Evolutionary conservation across 35 echinoderm and acorn worm genomes (phyloP), one percentile per base, ranked within the genome.

Genomic region (Nesometra sesokonis): DNA sequence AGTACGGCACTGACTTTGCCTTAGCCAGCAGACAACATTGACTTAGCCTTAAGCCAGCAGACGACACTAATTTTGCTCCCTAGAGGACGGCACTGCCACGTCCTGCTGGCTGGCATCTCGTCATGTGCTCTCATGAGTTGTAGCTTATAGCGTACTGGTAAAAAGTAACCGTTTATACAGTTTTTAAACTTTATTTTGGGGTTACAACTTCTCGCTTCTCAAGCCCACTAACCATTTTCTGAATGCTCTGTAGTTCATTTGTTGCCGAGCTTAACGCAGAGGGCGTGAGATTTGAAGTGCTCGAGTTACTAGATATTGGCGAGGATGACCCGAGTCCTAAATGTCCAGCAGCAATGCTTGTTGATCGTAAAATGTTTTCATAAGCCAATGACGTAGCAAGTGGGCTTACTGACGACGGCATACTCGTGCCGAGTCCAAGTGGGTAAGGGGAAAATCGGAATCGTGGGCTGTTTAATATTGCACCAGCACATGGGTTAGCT

Each of bases 161-260:
- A 35, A 83, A 38, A 11, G 81, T 30, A 36, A 32, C 34, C 81
- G 38, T 17, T 83, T 38, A 38, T 11, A 38, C 38, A 21, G 15
- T 30, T 67, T 9, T 67, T 37, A 11, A 83, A 38, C 11, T 37
- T 37, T 83, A 83, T 80, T 83, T 35, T 83, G 34, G 34, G 38
- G 34, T 83, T 83, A 83, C 37, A 35, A 83, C 81, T 83, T 83
- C 34, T 13, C 81, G 81, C 77, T 99, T 93, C 27, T 99, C 96
- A 31, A 99, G 86, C 77, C 92, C 90, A 77, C 92, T 94, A 30
- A 94, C 96, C 89, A 94, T 92, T 82, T 88, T 99, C 78, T 94
- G 96, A 85, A 99, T 99, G 87, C 77, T 99, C 83, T 99, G 96
- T 15, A 99, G 92, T 88, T 99, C 96, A 86, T 93, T 99, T 13